Evolutionary conservation across 2,797 vertebrate species (phyloP), one percentile per base, ranked within the genome.

Genomic region (Myripristis murdjan): DNA sequence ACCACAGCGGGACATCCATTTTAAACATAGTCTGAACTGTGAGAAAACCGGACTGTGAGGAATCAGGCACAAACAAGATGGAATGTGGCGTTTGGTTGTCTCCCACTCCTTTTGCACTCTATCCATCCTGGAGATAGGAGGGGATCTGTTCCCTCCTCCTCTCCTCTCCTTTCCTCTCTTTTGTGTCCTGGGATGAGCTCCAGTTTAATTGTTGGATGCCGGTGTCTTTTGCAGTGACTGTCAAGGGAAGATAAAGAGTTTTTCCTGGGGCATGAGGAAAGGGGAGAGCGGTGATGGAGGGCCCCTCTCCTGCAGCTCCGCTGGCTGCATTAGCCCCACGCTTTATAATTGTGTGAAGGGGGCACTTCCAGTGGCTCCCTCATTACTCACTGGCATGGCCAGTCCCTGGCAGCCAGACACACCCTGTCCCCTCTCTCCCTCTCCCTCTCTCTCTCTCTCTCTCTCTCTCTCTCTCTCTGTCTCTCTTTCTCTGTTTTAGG

Each of bases 271-370:
- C 91, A 26, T 84, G 69, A 81, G 84, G 74, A 89, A 82, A 89
- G 85, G 87, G 78, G 80, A 84, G 74, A 65, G 84, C 64, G 55
- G 89, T 93, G 91, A 94, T 94, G 91, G 88, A 93, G 89, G 89
- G 91, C 84, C 89, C 85, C 74, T 91, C 91, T 93, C 87, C 85
- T 87, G 88, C 88, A 85, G 87, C 92, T 92, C 91, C 75, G 55
- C 85, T 88, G 91, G 88, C 90, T 89, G 91, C 92, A 93, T 93
- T 93, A 95, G 90, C 91, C 91, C 76, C 75, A 65, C 68, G 69
- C 92, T 94, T 93, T 93, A 93, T 94, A 95, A 95, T 93, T 93
- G 93, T 92, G 91, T 91, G 93, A 93, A 87, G 85, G 91, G 93
- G 91, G 89, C 91, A 92, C 91, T 91, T 91, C 87, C 87, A 93